Evolutionary conservation across 2,113 vertebrate species (phyloP), one percentile per base, ranked within the genome.

Genomic region (Cricetomys ansorgei): DNA sequence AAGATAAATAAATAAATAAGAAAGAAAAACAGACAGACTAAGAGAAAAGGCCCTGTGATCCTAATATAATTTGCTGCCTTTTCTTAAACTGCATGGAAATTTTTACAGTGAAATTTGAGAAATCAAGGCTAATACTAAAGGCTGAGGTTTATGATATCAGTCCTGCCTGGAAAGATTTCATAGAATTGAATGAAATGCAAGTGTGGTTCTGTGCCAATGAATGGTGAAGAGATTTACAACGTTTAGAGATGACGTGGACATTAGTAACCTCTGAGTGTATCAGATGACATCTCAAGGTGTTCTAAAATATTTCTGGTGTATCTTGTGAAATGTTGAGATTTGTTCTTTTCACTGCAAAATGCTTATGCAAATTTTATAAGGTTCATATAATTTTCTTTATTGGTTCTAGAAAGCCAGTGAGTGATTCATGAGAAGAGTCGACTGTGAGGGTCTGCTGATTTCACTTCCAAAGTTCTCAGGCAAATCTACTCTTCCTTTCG

Each of bases 281-380:
- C 37, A 88, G 76, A 7, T 43, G 23, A 9, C 65, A 29, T 57
- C 57, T 45, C 21, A 57, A 45, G 31, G 53, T 67, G 11, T 27
- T 31, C 21, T 25, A 65, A 86, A 91, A 55, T 15, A 15, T 70
- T 80, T 79, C n/a, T 40, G 70, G 21, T 37, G 3, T 4, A 73
- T 29, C 4, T 40, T 94, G 40, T 31, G 62, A 91, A 83, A 73
- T 77, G 31, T 77, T 81, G 76, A 65, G 15, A 59, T 72, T 88
- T 91, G 73, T 88, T 93, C 23, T 50, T 95, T 72, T 87, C 69
- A 84, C 59, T 93, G 4, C 8, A 79, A 89, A 31, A n/a, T 67
- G 3, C 2, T 27, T 83, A 75, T 43, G 5, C 1, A 73, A 37
- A 72, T 92, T 89, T 43, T 31, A 84, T 92, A 73, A 59, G 45